Evolutionary conservation across 2,797 vertebrate species (phyloP).

Genomic region (Scleropages formosus): DNA sequence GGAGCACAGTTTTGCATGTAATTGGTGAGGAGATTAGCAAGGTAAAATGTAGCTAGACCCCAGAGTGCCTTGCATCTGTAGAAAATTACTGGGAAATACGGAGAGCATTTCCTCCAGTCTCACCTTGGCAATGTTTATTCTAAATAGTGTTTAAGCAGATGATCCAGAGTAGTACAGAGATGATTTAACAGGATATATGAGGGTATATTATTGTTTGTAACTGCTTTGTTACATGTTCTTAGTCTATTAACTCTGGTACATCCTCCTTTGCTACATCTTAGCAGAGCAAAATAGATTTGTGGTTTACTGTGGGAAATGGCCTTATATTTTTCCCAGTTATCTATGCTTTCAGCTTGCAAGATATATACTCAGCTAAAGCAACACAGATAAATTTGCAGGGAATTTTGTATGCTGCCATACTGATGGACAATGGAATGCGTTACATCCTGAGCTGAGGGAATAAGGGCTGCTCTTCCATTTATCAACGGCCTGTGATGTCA

Average conservation of each 20-base stretch:
- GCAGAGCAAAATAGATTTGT: slow-evolving; percentile 23
- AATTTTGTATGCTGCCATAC: slow-evolving; percentile 60
- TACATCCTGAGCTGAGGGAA: slow-evolving; percentile 56
- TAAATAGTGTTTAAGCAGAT: background rate
- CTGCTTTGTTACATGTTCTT: slow-evolving; percentile 6
- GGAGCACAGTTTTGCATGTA: too few relatives aligned
- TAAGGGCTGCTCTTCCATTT: slow-evolving; percentile 52
- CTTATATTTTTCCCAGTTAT: slow-evolving; percentile 47
- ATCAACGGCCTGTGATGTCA: slow-evolving; percentile 58
- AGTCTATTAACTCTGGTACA: slow-evolving; percentile 10
- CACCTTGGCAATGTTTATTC: slow-evolving; percentile 17
- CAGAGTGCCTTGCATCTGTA: background rate
- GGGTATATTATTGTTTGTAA: background rate
- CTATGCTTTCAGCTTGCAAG: slow-evolving; percentile 49
- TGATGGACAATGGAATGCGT: slow-evolving; percentile 62
- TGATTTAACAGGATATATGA: slow-evolving; percentile 19
- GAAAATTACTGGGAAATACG: too few relatives aligned
- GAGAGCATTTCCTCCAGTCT: background rate
- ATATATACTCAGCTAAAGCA: slow-evolving; percentile 46
- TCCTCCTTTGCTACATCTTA: background rate
- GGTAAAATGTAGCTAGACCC: background rate
- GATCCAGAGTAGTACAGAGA: background rate
- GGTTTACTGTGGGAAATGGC: slow-evolving; percentile 35
- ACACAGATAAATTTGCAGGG: slow-evolving; percentile 58
- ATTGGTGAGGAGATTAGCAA: slow-evolving; percentile 1